Conservation (phyloP, 1,140 invertebrate species). For the Euura saliciscinereae region DNA sequence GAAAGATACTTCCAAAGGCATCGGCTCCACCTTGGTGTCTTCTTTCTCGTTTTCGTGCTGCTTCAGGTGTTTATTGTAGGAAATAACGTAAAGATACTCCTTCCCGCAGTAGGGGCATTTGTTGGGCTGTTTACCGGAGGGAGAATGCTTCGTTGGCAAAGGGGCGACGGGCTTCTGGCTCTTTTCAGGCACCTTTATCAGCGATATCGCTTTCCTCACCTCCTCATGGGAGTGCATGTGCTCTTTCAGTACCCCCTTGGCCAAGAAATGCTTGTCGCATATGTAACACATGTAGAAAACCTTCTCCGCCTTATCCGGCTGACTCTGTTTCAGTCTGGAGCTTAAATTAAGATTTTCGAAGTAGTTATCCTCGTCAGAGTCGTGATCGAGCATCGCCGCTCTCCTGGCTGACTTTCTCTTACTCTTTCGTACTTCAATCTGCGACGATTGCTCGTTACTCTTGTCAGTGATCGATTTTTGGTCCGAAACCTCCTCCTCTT, state of each 20-base stretch:
- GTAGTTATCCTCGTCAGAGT: constrained; percentile 53
- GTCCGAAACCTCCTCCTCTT: neutral
- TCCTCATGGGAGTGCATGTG: constrained; percentile 58
- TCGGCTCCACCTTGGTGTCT: constrained; percentile 30
- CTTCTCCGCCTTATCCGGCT: constrained; percentile 45
- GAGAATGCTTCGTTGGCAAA: constrained; percentile 32
- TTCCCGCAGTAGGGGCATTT: constrained; percentile 58
- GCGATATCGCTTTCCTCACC: constrained; percentile 42
- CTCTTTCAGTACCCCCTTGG: constrained; percentile 52
- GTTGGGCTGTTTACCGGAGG: constrained; percentile 52
- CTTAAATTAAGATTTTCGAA: constrained; percentile 57
- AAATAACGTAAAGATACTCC: constrained; percentile 57
- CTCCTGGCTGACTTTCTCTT: constrained; percentile 35
- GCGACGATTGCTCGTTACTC: neutral
- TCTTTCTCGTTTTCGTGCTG: constrained; percentile 50
- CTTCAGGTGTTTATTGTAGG: constrained; percentile 55
- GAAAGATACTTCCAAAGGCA: constrained; percentile 43
- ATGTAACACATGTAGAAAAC: constrained; percentile 54
- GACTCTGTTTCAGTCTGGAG: constrained; percentile 45
- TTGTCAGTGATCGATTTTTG: neutral
- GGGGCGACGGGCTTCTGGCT: constrained; percentile 24
- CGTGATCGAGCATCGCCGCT: constrained; percentile 24
- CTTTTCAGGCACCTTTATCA: constrained; percentile 46
- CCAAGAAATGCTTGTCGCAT: constrained; percentile 55
- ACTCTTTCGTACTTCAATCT: constrained; percentile 35